phyloP scores from a whole-genome alignment of 2,113 vertebrate genomes.

The Pelusios castaneus region DNA sequence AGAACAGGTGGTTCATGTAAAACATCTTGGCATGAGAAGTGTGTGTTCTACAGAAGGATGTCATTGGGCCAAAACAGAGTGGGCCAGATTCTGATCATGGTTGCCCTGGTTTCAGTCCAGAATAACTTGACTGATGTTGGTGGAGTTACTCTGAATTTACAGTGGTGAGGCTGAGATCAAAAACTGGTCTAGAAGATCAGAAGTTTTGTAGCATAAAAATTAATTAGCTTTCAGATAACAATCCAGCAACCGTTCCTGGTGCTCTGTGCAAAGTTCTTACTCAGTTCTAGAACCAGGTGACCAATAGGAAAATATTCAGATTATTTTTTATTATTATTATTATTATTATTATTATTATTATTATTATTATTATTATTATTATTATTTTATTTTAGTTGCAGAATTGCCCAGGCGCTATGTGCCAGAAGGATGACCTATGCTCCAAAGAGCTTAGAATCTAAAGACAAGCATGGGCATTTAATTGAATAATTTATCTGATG shows the following conservation, averaged over 20 bases:
- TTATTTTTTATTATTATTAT: not conserved
- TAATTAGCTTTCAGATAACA: not conserved
- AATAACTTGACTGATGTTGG: not conserved
- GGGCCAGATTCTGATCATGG: not conserved
- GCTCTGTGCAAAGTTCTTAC: not conserved
- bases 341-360: not conserved
- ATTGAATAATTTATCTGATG: not conserved
- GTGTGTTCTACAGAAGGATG: not conserved
- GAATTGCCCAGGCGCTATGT: not conserved
- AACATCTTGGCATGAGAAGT: not conserved
- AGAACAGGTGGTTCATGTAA: not conserved
- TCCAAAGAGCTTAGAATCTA: not conserved
- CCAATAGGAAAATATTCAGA: rapidly evolving
- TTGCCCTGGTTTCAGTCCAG: not conserved
- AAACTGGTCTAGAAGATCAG: not conserved
- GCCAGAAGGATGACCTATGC: not conserved
- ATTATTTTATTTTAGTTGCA: not conserved
- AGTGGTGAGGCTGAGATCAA: rapidly evolving
- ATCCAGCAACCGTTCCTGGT: not conserved
- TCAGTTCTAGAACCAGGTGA: not conserved
- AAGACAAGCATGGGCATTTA: not conserved
- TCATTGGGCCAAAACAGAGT: not conserved
- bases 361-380: not conserved
- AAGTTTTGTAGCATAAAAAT: not conserved
- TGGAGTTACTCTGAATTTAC: rapidly evolving